Percentiles rank a stretch among this genome's conserved stretches.
Conservation (phyloP, 2,113 vertebrate genomes). For the Halcyon senegalensis region DNA sequence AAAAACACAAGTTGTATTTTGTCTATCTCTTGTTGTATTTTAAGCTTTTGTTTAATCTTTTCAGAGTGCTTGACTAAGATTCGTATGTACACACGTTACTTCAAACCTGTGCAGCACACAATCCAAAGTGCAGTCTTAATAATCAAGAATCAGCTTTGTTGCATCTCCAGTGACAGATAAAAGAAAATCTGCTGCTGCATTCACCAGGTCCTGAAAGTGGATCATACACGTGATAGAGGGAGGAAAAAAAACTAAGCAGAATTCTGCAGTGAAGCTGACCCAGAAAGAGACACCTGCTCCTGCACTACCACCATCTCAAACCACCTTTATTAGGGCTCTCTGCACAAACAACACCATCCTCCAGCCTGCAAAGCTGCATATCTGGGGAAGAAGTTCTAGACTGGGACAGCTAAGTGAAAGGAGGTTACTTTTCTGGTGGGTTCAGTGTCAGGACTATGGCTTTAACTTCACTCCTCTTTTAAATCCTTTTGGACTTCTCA, state of each 20-base stretch:
- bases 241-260: not conserved
- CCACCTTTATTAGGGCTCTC: not conserved
- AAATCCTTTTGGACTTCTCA: not conserved
- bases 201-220: not conserved
- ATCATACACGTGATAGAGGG: accelerated
- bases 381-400: not conserved
- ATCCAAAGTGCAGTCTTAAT: not conserved
- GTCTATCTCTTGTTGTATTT: too few species aligned
- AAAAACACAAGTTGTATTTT: not conserved
- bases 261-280: not conserved
- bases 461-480: not conserved
- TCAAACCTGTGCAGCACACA: not conserved
- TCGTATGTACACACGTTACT: not conserved
- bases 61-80: not conserved
- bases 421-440: not conserved
- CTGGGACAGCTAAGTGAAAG: not conserved
- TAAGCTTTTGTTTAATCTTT: not conserved
- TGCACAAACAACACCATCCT: not conserved
- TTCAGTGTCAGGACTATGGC: not conserved
- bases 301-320: not conserved
- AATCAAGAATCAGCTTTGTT: not conserved
- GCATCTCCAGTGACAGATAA: not conserved
- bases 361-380: not conserved
- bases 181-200: not conserved
- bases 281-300: not conserved